Conservation (phyloP, 2,113 vertebrate genomes). For the Lepus europaeus region DNA sequence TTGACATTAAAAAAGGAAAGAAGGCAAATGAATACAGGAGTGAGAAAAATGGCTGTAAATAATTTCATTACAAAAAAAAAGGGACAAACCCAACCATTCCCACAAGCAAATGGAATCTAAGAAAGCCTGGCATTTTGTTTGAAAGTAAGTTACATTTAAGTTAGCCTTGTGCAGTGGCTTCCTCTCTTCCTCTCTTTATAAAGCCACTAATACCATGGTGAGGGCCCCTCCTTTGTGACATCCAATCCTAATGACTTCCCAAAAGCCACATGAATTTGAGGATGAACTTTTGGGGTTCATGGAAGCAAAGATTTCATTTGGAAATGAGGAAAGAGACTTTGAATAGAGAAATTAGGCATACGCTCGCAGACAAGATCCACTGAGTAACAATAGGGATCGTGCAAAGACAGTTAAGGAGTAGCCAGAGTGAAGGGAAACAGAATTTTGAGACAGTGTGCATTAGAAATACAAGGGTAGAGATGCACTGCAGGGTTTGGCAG, state of each 20-base stretch:
- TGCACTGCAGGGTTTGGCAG: neutral
- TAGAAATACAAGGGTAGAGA: neutral
- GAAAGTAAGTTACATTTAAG: neutral
- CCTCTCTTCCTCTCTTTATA: too few species aligned
- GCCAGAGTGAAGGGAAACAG: neutral
- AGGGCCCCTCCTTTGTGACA: too few species aligned
- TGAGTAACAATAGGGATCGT: neutral
- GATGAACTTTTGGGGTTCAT: too few species aligned
- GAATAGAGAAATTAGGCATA: neutral
- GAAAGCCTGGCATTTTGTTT: conserved; percentile 17
- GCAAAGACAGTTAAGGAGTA: neutral
- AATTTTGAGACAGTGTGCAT: neutral
- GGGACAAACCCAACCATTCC: neutral
- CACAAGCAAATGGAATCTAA: neutral
- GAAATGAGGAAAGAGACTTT: neutral
- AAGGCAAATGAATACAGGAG: neutral
- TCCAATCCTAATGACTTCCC: too few species aligned
- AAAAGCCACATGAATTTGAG: too few species aligned
- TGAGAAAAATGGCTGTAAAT: neutral
- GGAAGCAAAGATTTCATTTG: neutral
- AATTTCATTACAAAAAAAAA: neutral
- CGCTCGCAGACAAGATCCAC: too few species aligned
- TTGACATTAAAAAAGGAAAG: neutral
- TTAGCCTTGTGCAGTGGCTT: neutral
- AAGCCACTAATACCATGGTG: too few species aligned